Base-by-base conservation (phyloP, 2,888 invertebrate species). In the Labia minor region DNA sequence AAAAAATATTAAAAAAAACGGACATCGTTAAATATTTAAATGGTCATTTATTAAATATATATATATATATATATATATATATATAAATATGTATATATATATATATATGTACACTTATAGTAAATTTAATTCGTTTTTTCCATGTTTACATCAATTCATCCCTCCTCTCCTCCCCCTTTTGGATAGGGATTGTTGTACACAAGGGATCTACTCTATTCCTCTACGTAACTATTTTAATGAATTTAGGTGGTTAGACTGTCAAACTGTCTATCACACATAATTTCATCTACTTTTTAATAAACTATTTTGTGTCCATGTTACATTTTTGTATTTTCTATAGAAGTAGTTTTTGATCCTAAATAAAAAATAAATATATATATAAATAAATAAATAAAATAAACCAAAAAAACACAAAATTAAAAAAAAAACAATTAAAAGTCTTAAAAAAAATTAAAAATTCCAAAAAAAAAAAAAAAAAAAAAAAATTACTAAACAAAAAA, bases 131-230 rank as follows among this genome's bases (percentile, higher is more conserved):
- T 69, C 68, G n/a, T n/a, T 70, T 69, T 70, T 70, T 70, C 70
- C 70, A 68, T 70, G 70, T 70, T 70, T 70, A 70, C 70, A 70
- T 70, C 66, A 70, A 70, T 70, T 70, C 69, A 69, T 70, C 69
- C 69, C 66, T 67, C 66, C n/a, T n/a, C n/a, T n/a, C n/a, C n/a
- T n/a, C n/a, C n/a, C n/a, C n/a, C n/a, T n/a, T n/a, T n/a, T n/a
- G n/a, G n/a, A 64, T 70, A 68, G 67, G 69, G 68, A 70, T 68
- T 70, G 69, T 70, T 70, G 70, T 70, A 70, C 68, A 68, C 69
- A 69, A 69, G 69, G 69, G 68, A 69, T 69, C 69, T 70, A 70
- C 68, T 69, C 6, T 33, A 33, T 33, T 67, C 69, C 69, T 70
- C 69, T 69, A 69, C 69, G 67, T 70, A 69, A 70, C n/a, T 70